Evolutionary conservation across 2,797 vertebrate genomes (phyloP), one percentile per base, ranked within the genome.

Genomic region (Muscicapa comitata): DNA sequence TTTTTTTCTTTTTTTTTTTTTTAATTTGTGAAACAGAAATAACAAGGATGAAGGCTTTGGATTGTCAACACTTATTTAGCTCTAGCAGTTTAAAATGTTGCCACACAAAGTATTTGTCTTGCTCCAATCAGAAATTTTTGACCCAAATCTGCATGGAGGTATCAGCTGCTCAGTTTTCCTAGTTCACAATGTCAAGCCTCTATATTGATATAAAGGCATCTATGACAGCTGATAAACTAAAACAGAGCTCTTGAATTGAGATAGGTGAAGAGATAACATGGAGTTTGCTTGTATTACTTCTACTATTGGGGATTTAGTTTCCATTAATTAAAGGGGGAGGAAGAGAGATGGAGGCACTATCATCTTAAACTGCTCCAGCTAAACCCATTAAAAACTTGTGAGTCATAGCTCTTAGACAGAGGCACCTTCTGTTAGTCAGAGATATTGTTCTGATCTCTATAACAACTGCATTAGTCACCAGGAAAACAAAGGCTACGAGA

Each of bases 341-440:
- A 51, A 81, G 66, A 71, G 40, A 87, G 57, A 51, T 78, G 66
- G n/a, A 73, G 24, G 26, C 24, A 59, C 62, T 81, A 35, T 70
- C 42, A 76, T 89, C 38, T 75, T 75, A 53, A 92, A 85, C 51
- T 66, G 28, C 51, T 94, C 5, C 55, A 78, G 25, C 18, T 76
- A 62, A 86, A 94, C 38, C 20, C 62, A 51, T 72, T 93, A 91
- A 73, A 45, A 85, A 17, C 20, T 62, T 3, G 0, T 96, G 88
- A 94, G 67, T 95, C 88, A 94, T 4, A 91, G 55, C 43, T 63
- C 59, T 85, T 85, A 82, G 62, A 58, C 42, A 78, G 86, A 86
- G 35, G 40, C 38, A 35, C 13, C 23, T 72, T 92, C 62, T 86
- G 13, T 90, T 91, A 74, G 37, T 91, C 84, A 95, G 63, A 93